phyloP scores from a whole-genome alignment of 2,797 vertebrate species.

The Aldrovandia affinis region DNA sequence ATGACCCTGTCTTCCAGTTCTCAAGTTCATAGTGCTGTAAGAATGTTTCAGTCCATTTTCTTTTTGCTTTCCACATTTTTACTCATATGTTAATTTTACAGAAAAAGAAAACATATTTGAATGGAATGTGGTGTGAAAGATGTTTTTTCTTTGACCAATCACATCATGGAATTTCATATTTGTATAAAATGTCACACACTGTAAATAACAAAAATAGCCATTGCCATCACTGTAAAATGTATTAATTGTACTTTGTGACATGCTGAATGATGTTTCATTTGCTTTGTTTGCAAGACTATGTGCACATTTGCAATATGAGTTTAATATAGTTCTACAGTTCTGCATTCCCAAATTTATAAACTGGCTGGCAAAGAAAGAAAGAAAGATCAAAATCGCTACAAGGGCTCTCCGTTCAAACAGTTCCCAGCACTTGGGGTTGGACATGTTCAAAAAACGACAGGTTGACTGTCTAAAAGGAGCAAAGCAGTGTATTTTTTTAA shows the following conservation, averaged over 20 bases:
- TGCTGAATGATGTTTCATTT: neutral
- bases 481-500: slow-evolving; percentile 25
- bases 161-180: too few species aligned
- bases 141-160: too few species aligned
- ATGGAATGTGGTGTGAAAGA: too few species aligned
- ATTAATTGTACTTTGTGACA: neutral
- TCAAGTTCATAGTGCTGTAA: too few species aligned
- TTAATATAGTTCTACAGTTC: slow-evolving; percentile 27
- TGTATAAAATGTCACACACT: too few species aligned
- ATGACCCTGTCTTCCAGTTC: too few species aligned
- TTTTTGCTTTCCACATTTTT: too few species aligned
- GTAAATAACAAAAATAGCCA: too few species aligned
- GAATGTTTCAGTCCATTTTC: too few species aligned
- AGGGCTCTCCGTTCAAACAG: neutral
- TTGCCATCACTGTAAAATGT: too few species aligned
- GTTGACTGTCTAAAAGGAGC: slow-evolving; percentile 32
- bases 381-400: slow-evolving; percentile 3
- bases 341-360: slow-evolving; percentile 31
- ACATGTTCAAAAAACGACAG: slow-evolving; percentile 37
- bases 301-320: neutral
- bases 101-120: too few species aligned
- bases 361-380: slow-evolving; percentile 24
- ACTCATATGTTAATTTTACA: too few species aligned
- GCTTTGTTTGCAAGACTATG: neutral
- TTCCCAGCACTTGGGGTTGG: neutral